Conservation (phyloP, 2,888 invertebrate genomes). For the Phymatocera aterrima region DNA sequence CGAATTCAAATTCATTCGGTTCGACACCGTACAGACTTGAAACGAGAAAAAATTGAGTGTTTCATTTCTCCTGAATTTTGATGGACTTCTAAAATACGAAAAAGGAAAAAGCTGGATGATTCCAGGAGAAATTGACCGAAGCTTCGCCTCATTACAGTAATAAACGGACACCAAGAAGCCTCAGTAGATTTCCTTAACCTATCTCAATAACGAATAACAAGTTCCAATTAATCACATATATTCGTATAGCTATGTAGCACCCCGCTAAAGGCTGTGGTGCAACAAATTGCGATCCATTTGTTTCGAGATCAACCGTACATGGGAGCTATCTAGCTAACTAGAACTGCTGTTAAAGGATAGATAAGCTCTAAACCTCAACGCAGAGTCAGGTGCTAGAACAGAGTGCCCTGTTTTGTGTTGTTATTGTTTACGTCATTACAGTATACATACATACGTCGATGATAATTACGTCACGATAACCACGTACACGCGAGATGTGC, state of each 20-base stretch:
- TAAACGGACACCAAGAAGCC: no score
- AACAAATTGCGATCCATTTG: background rate
- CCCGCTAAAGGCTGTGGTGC: background rate
- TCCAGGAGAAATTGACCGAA: no score
- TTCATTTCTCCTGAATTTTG: background rate
- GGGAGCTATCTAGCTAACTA: background rate
- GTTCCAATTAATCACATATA: background rate
- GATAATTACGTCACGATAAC: conserved; percentile 14
- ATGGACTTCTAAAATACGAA: no score
- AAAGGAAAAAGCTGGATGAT: no score
- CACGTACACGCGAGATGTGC: background rate
- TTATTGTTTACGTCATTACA: background rate
- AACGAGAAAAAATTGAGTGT: background rate
- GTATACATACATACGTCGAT: background rate
- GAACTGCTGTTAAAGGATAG: background rate
- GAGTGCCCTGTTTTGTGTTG: background rate
- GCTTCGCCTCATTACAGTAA: no score
- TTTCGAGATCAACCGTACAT: background rate
- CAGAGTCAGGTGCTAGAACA: background rate
- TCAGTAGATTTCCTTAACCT: background rate
- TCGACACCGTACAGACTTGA: no score
- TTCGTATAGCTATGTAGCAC: no score
- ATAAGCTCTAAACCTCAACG: background rate
- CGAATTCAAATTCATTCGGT: no score
- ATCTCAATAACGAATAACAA: background rate